phyloP scores from a whole-genome alignment of 2,888 invertebrate species.

The Dynastes maya region DNA sequence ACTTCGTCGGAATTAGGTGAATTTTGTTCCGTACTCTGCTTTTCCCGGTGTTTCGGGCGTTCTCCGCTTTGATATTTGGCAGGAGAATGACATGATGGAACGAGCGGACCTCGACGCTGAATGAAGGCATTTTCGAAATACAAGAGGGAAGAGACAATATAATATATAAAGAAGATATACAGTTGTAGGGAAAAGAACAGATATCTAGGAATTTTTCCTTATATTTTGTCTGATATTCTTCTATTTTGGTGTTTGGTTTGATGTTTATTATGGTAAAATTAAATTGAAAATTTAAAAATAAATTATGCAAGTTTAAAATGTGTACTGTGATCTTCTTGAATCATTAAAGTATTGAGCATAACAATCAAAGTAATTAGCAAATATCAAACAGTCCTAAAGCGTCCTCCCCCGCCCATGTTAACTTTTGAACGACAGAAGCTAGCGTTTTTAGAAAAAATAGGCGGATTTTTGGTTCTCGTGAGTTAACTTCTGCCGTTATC shows the following conservation, averaged over 20 bases:
- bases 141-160: background rate
- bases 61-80: background rate
- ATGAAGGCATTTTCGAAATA: background rate
- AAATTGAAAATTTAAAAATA: background rate
- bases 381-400: too few species aligned
- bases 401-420: too few species aligned
- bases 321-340: too few species aligned
- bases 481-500: too few species aligned
- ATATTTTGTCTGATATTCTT: background rate
- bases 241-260: background rate
- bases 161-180: background rate
- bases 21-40: constrained; percentile 41
- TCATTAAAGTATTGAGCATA: too few species aligned
- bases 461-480: too few species aligned
- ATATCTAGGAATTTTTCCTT: background rate
- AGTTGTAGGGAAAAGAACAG: background rate
- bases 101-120: background rate
- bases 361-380: too few species aligned
- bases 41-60: constrained; percentile 18
- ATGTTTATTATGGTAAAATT: too few species aligned
- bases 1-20: constrained; percentile 53
- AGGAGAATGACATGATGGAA: background rate
- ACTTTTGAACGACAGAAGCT: too few species aligned
- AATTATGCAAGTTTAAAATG: background rate
- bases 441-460: too few species aligned